Evolutionary conservation across 1,140 invertebrate species (phyloP).

Genomic region (Sycobia sp.): DNA sequence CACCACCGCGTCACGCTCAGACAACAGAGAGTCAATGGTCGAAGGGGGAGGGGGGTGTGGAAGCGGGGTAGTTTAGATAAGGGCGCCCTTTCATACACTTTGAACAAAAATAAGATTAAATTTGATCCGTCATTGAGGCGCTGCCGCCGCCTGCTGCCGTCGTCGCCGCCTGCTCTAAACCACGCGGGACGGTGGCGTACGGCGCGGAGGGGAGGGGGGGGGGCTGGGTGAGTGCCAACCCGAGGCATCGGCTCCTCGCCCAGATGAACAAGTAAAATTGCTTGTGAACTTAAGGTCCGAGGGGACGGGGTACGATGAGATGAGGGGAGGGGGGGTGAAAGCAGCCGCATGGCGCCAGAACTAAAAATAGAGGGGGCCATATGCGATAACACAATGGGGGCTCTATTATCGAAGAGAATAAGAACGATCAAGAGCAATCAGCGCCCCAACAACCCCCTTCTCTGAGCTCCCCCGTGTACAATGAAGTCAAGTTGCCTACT

Average conservation of each 20-base stretch:
- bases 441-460: too few species aligned
- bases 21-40: too few species aligned
- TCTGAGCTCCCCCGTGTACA: too few species aligned
- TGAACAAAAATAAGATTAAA: conserved; percentile 36
- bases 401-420: conserved; percentile 25
- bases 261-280: conserved; percentile 3
- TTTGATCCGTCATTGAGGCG: conserved; percentile 33
- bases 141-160: neutral
- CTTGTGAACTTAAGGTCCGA: neutral
- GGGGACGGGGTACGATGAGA: too few species aligned
- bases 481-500: conserved; percentile 21
- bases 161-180: neutral
- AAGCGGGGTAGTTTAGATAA: conserved; percentile 13
- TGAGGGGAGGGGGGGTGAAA: too few species aligned
- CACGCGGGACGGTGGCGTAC: neutral
- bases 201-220: too few species aligned
- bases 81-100: conserved; percentile 20
- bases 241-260: neutral
- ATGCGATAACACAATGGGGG: conserved; percentile 26
- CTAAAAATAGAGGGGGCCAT: conserved; percentile 27
- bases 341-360: neutral
- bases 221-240: neutral
- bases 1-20: too few species aligned
- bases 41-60: neutral
- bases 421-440: conserved; percentile 15